Evolutionary conservation across 2,888 invertebrate genomes (phyloP).

Genomic region (Hipparchia semele): DNA sequence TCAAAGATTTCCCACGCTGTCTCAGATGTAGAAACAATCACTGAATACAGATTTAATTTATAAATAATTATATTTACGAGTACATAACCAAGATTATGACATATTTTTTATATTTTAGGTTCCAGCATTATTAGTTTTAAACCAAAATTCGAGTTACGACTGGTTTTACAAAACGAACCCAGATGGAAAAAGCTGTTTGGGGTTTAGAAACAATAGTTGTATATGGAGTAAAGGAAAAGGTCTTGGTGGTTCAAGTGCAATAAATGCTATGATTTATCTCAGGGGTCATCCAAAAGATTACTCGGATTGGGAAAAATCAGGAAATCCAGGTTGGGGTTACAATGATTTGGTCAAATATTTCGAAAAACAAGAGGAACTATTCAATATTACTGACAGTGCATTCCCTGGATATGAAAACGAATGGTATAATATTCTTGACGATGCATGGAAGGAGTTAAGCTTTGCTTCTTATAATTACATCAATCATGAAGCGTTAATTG

Average conservation of each 20-base stretch:
- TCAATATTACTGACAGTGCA: slow-evolving; percentile 42
- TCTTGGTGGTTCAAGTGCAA: slow-evolving; percentile 84
- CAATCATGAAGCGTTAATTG: slow-evolving; percentile 61
- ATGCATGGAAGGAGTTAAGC: slow-evolving; percentile 69
- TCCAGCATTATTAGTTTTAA: slow-evolving; percentile 58
- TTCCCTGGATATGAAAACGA: slow-evolving; percentile 43
- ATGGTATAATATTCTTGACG: slow-evolving; percentile 51
- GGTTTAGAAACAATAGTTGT: slow-evolving; percentile 59
- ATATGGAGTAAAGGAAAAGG: slow-evolving; percentile 86
- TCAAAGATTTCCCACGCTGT: background rate
- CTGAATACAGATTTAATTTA: background rate
- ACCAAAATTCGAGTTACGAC: slow-evolving; percentile 64
- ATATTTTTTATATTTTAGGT: slow-evolving; percentile 51
- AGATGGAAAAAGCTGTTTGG: slow-evolving; percentile 60
- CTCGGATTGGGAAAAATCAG: slow-evolving; percentile 78
- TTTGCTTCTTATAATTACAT: slow-evolving; percentile 44
- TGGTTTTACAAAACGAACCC: slow-evolving; percentile 81
- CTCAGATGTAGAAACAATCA: background rate
- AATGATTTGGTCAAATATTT: slow-evolving; percentile 70
- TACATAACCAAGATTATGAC: background rate
- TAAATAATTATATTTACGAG: background rate
- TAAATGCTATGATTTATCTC: slow-evolving; percentile 85
- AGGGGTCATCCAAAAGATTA: slow-evolving; percentile 82
- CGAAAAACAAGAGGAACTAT: slow-evolving; percentile 65
- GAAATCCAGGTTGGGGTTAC: slow-evolving; percentile 82